Percentiles rank a stretch among this genome's conserved stretches.
Conservation (phyloP, 2,113 vertebrate genomes). For the Gambusia holbrooki region DNA sequence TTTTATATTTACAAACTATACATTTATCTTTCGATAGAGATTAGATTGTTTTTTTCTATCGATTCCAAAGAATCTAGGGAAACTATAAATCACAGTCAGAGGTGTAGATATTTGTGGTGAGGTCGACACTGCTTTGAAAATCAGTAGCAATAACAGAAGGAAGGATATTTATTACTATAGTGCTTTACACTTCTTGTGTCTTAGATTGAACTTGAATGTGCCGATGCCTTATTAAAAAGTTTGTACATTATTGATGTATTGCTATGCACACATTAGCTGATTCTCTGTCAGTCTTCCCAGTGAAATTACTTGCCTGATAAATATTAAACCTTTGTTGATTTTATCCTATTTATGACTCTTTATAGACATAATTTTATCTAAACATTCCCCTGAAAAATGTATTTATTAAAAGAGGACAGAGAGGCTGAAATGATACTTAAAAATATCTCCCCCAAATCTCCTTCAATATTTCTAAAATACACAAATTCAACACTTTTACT, state of each 20-base stretch:
- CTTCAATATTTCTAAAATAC: slow-evolving; percentile 5
- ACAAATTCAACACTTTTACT: slow-evolving; percentile 15
- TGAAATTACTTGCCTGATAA: slow-evolving; percentile 46
- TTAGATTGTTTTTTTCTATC: slow-evolving; percentile 66
- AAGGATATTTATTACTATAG: slow-evolving; percentile 70
- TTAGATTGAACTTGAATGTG: slow-evolving; percentile 76
- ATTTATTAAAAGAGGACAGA: slow-evolving; percentile 46
- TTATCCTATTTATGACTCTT: slow-evolving; percentile 56
- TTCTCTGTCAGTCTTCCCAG: slow-evolving; percentile 58
- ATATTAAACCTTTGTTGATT: slow-evolving; percentile 60
- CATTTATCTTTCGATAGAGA: slow-evolving; percentile 66
- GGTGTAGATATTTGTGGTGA: slow-evolving; percentile 64
- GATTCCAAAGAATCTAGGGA: slow-evolving; percentile 76
- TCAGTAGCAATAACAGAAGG: slow-evolving; percentile 74
- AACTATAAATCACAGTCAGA: slow-evolving; percentile 65
- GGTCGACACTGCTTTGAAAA: slow-evolving; percentile 70
- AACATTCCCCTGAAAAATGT: slow-evolving; percentile 50
- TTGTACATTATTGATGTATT: slow-evolving; percentile 49
- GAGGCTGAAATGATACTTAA: slow-evolving; percentile 16
- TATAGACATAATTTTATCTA: slow-evolving; percentile 43
- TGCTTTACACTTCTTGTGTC: slow-evolving; percentile 76
- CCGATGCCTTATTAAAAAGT: slow-evolving; percentile 72
- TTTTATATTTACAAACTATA: slow-evolving; percentile 65
- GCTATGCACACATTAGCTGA: slow-evolving; percentile 63
- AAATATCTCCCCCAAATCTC: slow-evolving; percentile 23